Base-by-base conservation (phyloP, 2,113 vertebrate genomes). In the Thunnus thynnus region DNA sequence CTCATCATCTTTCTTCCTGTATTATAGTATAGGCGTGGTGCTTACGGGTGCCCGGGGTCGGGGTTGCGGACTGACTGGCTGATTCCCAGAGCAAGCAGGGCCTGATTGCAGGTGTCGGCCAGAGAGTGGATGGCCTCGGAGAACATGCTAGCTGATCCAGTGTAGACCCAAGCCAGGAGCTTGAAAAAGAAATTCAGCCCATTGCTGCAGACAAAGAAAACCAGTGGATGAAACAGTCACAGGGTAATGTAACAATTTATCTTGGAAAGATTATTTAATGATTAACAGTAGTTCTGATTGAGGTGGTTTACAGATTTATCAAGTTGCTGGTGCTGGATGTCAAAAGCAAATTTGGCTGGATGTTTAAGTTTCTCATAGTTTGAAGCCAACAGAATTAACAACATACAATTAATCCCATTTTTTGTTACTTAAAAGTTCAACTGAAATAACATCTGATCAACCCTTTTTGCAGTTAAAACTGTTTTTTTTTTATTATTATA, bases 161-260 rank as follows among this genome's bases (percentile, higher is more conserved):
- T 99, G 93, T 99, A 99, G 93, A 99, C 95, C 98, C 98, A 99
- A 12, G 98, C 98, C 91, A 99, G 95, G 18, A 99, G 96, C 88
- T 99, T 99, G 89, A 99, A 99, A 94, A 99, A 93, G 91, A 99
- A 99, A 89, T 99, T 99, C 93, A 99, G 94, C 4, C 98, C 98
- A 93, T 99, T 99, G 94, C 98, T 99, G 92, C 87, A 79, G 55
- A 86, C 1, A 58, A 85, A 94, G 56, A 83, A 11, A 86, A 83
- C 48, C 90, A 74, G 84, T 48, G 17, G 13, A 25, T 57, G 7
- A 66, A 75, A 1, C 0, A 27, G 16, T 71, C 6, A 64, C 3
- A 55, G 13, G 3, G 44, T 5, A 50, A 52, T 8, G 32, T 32
- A 36, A 5, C 12, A 1, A 3, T 18, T 1, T 13, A n/a, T 51